phyloP scores from a whole-genome alignment of 2,888 invertebrate genomes.

The Eumacrocentrus americanus region DNA sequence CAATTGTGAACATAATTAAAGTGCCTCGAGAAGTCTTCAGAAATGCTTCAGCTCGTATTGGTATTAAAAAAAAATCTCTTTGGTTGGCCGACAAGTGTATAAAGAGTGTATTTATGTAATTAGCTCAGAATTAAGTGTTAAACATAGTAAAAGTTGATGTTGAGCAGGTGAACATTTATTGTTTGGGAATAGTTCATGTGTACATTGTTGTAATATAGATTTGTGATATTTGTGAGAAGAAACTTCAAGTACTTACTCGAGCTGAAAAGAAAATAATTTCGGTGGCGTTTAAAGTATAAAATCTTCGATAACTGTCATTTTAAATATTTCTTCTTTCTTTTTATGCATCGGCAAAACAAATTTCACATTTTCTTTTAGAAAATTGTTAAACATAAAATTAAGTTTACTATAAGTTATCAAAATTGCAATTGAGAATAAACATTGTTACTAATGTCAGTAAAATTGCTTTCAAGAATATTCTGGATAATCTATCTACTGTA shows the following conservation, averaged over 20 bases:
- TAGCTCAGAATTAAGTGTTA: slow-evolving; percentile 29
- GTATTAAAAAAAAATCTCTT: slow-evolving; percentile 30
- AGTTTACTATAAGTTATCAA: too few relatives aligned
- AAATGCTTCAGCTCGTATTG: slow-evolving; percentile 26
- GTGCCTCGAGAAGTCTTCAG: slow-evolving; percentile 21
- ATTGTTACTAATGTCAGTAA: slow-evolving; percentile 19
- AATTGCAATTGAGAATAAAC: too few relatives aligned
- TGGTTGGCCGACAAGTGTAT: slow-evolving; percentile 47
- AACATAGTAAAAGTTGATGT: neutral
- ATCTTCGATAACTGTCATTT: too few relatives aligned
- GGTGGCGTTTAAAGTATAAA: neutral
- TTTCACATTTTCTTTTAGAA: neutral
- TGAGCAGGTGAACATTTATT: neutral
- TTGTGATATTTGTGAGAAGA: slow-evolving; percentile 54
- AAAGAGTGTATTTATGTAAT: slow-evolving; percentile 60
- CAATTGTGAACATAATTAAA: slow-evolving; percentile 17
- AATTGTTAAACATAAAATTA: too few relatives aligned
- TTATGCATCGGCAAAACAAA: too few relatives aligned
- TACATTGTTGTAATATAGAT: slow-evolving; percentile 59
- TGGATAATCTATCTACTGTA: slow-evolving; percentile 51
- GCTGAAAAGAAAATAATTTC: neutral
- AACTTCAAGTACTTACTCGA: neutral
- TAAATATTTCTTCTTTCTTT: too few relatives aligned
- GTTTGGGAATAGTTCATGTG: slow-evolving; percentile 35
- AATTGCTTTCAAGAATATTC: slow-evolving; percentile 25